phyloP scores from a whole-genome alignment of 2,113 vertebrate species.

The Ictalurus punctatus region DNA sequence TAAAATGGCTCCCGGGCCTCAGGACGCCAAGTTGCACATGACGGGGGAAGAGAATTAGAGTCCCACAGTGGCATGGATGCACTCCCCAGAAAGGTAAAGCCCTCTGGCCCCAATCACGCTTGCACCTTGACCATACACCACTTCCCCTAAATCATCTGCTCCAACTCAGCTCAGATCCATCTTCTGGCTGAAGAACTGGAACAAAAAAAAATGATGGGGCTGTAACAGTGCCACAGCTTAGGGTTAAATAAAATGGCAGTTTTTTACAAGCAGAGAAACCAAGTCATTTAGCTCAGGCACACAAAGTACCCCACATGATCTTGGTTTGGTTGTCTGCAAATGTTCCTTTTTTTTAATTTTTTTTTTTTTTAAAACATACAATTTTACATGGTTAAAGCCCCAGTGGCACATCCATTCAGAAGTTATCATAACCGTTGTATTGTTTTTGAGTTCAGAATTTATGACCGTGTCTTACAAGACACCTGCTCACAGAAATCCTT shows the following conservation, averaged over 20 bases:
- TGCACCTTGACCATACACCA: constrained; percentile 53
- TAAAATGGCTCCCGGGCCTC: constrained; percentile 79
- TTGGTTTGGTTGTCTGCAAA: constrained; percentile 21
- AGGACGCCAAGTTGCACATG: constrained; percentile 77
- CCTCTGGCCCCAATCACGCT: constrained; percentile 56
- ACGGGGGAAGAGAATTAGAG: constrained; percentile 76
- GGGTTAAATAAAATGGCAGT: background rate
- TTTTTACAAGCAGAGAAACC: constrained; percentile 28
- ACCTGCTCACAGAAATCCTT: background rate
- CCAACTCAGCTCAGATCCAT: constrained; percentile 41
- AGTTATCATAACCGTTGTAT: background rate
- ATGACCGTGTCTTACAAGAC: background rate
- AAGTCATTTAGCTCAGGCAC: constrained; percentile 32
- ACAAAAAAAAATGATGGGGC: constrained; percentile 19
- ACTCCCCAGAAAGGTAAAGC: constrained; percentile 76
- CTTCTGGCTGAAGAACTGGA: constrained; percentile 7
- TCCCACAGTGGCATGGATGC: constrained; percentile 78
- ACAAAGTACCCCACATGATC: constrained; percentile 42
- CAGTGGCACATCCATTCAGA: constrained; percentile 1
- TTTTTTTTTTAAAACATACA: background rate
- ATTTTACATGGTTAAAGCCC: background rate
- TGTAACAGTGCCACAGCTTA: constrained; percentile 28
- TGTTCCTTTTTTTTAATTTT: background rate
- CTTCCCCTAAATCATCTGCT: constrained; percentile 48
- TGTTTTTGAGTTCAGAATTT: background rate